Percentiles rank a stretch among this genome's conserved stretches.
These are phyloP conservation scores for Lasioglossum marginatum DNA, from an alignment of 2,888 invertebrate genomes.

Conservation along the genomic window DNA sequence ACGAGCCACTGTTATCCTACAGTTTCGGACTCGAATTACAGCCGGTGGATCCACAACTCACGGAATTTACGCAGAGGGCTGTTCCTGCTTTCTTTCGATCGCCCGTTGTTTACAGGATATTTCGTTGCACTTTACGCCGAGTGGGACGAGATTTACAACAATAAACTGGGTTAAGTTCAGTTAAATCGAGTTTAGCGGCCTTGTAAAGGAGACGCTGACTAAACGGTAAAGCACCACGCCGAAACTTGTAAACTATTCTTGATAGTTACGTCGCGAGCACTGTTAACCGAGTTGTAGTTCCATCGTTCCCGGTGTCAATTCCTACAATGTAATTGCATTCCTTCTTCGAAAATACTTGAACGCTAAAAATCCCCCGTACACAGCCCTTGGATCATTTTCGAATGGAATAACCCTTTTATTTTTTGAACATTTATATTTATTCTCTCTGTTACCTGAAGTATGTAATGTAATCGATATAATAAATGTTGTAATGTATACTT, in stretches of 20 bases:
- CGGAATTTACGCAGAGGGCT: conserved; percentile 54
- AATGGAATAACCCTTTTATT: too few species aligned
- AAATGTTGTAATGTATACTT: too few species aligned
- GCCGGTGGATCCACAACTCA: conserved; percentile 55
- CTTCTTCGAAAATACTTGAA: neutral
- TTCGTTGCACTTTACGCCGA: conserved; percentile 4
- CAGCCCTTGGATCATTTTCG: too few species aligned
- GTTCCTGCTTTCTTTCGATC: conserved; percentile 40
- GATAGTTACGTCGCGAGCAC: conserved; percentile 7
- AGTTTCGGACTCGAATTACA: conserved; percentile 64
- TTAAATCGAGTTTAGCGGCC: conserved; percentile 35
- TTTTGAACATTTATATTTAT: too few species aligned
- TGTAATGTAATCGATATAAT: too few species aligned
- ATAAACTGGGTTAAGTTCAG: conserved; percentile 52
- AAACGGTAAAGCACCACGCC: conserved; percentile 32
- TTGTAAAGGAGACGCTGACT: conserved; percentile 13
- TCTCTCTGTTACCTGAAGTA: too few species aligned
- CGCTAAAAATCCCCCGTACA: too few species aligned
- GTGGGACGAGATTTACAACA: conserved; percentile 41
- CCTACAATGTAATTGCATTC: neutral
- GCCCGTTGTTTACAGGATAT: conserved; percentile 34
- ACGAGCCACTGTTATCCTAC: conserved; percentile 46
- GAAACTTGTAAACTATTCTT: conserved; percentile 37
- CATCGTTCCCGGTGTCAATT: neutral
- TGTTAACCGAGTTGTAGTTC: neutral